Conservation (phyloP, 2,113 vertebrate genomes). For the Crotalus viridis region DNA sequence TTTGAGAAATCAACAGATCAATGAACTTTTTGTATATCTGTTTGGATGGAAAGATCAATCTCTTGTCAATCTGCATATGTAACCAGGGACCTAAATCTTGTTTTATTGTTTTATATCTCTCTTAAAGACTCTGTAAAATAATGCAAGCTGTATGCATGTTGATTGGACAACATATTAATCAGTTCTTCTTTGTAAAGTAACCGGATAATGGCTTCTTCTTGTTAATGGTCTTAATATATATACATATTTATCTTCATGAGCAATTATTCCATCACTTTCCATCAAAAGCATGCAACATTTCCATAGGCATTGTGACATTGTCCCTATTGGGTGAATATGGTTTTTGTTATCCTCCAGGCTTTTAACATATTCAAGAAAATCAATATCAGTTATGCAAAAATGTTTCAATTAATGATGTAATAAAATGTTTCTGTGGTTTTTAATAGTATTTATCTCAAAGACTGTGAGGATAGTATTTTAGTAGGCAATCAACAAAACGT, state of each 20-base stretch:
- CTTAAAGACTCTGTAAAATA: neutral
- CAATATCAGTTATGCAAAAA: neutral
- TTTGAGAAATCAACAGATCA: neutral
- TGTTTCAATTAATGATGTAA: neutral
- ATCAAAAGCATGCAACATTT: conserved; percentile 16
- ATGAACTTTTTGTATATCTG: neutral
- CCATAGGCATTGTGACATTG: neutral
- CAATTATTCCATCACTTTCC: conserved; percentile 46
- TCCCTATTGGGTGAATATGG: neutral
- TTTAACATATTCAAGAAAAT: neutral
- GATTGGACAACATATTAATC: neutral
- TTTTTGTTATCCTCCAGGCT: conserved; percentile 18
- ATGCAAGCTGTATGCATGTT: neutral
- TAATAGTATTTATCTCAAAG: neutral
- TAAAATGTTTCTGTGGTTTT: neutral
- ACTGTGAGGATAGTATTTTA: neutral
- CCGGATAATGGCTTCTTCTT: conserved; percentile 1
- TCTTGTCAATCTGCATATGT: neutral
- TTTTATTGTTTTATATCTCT: neutral
- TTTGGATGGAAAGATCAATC: neutral
- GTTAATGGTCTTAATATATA: neutral
- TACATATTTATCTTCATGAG: neutral
- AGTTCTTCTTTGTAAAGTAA: conserved; percentile 12
- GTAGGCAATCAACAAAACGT: neutral
- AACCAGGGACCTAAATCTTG: neutral